Evolutionary conservation across 2,888 invertebrate species (phyloP), one percentile per base, ranked within the genome.

Genomic region (Cyrtodaria siliqua): DNA sequence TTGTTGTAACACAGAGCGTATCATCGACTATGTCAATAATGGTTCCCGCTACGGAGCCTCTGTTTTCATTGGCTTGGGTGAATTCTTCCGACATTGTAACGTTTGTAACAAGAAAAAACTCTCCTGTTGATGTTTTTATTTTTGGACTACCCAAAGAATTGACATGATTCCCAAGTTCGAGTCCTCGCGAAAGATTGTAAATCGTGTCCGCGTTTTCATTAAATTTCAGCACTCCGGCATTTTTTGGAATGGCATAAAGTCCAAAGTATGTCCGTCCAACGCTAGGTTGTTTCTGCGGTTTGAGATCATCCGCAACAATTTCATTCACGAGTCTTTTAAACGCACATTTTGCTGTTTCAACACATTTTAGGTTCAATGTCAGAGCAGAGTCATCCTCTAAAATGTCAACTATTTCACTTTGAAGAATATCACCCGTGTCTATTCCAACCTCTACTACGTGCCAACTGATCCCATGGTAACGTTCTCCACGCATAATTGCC

Each of bases 111-210:
- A 87, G 53, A n/a, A 82, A 73, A 27, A 74, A 85, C 33, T 74
- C 62, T 4, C 80, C 84, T 0, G 63, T 66, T 20, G 78, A 50
- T 20, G 85, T 79, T 20, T 71, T 52, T 12, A 86, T 63, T 57
- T 87, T 87, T 18, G 87, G 84, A 66, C 83, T 82, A n/a, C 85
- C 85, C 1, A 86, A 64, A 23, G 81, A 70, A 33, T 87, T 87
- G 20, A 85, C 86, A 64, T 84, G 79, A 50, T 79, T 74, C 14
- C 87, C 86, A 26, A 83, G 82, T 60, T 84, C 83, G 1, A 87
- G 68, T 16, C 77, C 80, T 23, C 86, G 66, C 18, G 80, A 83
- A n/a, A 82, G 53, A 52, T 87, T 81, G 44, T 80, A 83, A 12
- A 83, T 72, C 4, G 52, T 59, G 16, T 62, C 52, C 12, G 67